Conservation (phyloP, 2,888 invertebrate genomes). For the Spodoptera picta region DNA sequence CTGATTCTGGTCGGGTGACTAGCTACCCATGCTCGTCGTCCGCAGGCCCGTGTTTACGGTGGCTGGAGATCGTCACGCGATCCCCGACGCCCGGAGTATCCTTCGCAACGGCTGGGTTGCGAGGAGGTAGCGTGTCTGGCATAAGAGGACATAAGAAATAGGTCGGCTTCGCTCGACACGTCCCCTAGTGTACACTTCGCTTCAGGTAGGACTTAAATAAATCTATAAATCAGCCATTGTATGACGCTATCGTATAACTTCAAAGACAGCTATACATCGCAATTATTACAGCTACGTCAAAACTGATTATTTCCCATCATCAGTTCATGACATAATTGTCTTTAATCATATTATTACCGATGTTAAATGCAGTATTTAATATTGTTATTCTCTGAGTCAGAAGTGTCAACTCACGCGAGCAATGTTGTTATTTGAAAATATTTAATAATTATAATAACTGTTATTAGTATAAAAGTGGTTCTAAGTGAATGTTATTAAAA, state of each 20-base stretch:
- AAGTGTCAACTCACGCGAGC: conserved; percentile 31
- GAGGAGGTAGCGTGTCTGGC: too few relatives aligned
- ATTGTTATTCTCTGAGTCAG: conserved; percentile 31
- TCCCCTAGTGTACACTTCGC: too few relatives aligned
- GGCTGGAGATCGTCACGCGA: too few relatives aligned
- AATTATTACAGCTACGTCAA: conserved; percentile 10
- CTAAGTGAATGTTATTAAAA: too few relatives aligned
- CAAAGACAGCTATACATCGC: conserved; percentile 15
- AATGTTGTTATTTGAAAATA: conserved; percentile 6
- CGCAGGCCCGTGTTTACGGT: too few relatives aligned
- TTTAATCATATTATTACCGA: conserved; percentile 24
- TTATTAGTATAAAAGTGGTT: too few relatives aligned
- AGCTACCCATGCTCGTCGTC: too few relatives aligned
- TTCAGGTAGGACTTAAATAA: neutral
- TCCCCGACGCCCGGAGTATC: too few relatives aligned
- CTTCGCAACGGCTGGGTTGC: too few relatives aligned
- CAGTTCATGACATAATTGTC: conserved; percentile 32
- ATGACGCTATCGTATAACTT: conserved; percentile 19
- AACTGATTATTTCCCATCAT: conserved; percentile 14
- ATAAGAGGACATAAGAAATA: too few relatives aligned
- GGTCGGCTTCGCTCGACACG: too few relatives aligned
- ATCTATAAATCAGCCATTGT: conserved; percentile 10
- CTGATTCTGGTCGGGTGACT: too few relatives aligned
- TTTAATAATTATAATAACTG: neutral
- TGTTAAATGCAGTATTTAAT: conserved; percentile 37